These are phyloP conservation scores for Hirtodrosophila histrioides DNA, from an alignment of 2,888 invertebrate genomes.

Conservation along the genomic window DNA sequence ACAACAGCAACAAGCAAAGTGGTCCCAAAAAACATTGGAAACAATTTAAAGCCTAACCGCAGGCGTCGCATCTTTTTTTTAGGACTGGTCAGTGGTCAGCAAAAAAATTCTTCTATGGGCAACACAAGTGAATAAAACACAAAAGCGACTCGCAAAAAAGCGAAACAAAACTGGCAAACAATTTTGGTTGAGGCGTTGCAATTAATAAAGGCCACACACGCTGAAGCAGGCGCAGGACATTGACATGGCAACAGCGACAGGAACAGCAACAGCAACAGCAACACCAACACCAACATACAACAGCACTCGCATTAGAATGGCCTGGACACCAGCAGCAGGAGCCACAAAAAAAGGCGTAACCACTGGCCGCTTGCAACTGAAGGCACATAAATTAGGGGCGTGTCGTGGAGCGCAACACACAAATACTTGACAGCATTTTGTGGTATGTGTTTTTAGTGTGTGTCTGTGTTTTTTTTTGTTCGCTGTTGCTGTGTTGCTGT, in stretches of 20 bases:
- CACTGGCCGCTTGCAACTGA: slow-evolving; percentile 66
- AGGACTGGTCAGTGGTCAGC: slow-evolving; percentile 42
- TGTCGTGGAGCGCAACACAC: slow-evolving; percentile 43
- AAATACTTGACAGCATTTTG: slow-evolving; percentile 34
- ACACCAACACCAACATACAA: slow-evolving; percentile 22
- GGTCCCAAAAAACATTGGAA: slow-evolving; percentile 49
- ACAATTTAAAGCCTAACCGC: slow-evolving; percentile 72
- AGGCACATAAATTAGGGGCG: slow-evolving; percentile 77
- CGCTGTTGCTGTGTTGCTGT: slow-evolving; percentile 2
- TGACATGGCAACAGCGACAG: slow-evolving; percentile 55
- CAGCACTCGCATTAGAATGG: slow-evolving; percentile 11
- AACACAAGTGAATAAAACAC: slow-evolving; percentile 20
- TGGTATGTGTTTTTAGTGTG: slow-evolving; percentile 20
- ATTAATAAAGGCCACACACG: slow-evolving; percentile 73
- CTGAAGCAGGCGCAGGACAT: slow-evolving; percentile 55
- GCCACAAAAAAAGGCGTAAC: slow-evolving; percentile 66
- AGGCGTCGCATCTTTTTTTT: slow-evolving; percentile 62
- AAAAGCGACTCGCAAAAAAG: slow-evolving; percentile 32
- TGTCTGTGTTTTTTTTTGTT: slow-evolving; percentile 4
- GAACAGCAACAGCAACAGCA: slow-evolving; percentile 19
- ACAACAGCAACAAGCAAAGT: slow-evolving; percentile 8
- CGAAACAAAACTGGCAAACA: slow-evolving; percentile 60
- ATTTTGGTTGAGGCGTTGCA: slow-evolving; percentile 78
- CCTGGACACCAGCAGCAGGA: slow-evolving; percentile 14
- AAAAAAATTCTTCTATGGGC: slow-evolving; percentile 30